These are phyloP conservation scores for Theristicus caerulescens DNA, from an alignment of 2,113 vertebrate genomes.

Conservation along the genomic window DNA sequence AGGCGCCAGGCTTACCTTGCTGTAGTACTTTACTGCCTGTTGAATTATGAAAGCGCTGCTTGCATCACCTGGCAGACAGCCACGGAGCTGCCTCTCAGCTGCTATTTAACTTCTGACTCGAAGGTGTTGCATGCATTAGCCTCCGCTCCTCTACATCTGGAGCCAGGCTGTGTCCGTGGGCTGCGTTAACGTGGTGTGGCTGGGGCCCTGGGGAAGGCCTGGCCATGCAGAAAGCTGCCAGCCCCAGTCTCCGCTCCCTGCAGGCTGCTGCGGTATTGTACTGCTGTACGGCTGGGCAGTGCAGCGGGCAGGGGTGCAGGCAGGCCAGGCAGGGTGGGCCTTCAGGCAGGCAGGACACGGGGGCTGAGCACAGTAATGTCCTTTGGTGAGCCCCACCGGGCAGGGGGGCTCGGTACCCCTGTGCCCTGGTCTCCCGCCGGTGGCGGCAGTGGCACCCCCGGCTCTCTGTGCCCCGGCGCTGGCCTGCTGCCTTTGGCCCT, in stretches of 20 bases:
- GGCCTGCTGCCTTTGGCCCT: not conserved
- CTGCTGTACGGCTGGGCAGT: too few species aligned
- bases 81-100: not conserved
- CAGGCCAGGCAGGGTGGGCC: not conserved
- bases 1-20: not conserved
- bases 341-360: rapidly evolving
- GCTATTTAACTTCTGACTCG: not conserved
- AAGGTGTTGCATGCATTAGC: not conserved
- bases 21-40: not conserved
- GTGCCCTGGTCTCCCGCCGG: rapidly evolving
- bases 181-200: not conserved
- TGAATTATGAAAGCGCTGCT: not conserved
- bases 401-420: not conserved
- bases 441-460: rapidly evolving
- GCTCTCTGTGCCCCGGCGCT: not conserved
- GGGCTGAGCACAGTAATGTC: not conserved
- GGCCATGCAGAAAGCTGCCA: not conserved
- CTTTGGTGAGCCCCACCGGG: not conserved
- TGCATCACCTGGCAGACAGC: constrained; percentile 14
- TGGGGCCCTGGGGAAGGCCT: not conserved
- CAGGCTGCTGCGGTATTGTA: too few species aligned
- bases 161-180: not conserved
- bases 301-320: not conserved
- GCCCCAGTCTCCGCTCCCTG: not conserved
- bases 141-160: not conserved